Evolutionary conservation across 2,113 vertebrate genomes (phyloP).

Genomic region (Pimephales promelas): DNA sequence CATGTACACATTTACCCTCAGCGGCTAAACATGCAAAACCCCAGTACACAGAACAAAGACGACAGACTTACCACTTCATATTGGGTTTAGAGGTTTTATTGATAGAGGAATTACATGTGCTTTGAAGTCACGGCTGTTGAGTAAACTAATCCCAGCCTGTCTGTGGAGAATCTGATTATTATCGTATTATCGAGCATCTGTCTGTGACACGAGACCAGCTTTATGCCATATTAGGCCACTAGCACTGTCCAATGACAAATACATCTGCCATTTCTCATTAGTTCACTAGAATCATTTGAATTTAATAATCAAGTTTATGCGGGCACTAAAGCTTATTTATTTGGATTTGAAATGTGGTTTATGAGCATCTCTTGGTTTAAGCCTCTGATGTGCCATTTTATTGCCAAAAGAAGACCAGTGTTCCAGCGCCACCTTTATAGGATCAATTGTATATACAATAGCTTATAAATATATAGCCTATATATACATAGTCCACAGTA

Average conservation of each 20-base stretch:
- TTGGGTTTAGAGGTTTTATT: slow-evolving; percentile 45
- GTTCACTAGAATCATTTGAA: slow-evolving; percentile 31
- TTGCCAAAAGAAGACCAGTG: not conserved
- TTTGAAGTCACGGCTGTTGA: slow-evolving; percentile 43
- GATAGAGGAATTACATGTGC: slow-evolving; percentile 38
- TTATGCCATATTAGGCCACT: slow-evolving; percentile 17
- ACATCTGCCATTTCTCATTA: slow-evolving; percentile 29
- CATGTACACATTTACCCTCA: not conserved
- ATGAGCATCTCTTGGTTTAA: not conserved
- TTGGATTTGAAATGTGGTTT: not conserved
- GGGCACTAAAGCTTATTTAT: not conserved
- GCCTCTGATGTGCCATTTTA: not conserved
- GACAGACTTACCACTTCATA: slow-evolving; percentile 13
- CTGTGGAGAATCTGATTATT: slow-evolving; percentile 55
- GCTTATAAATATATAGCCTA: too few species aligned
- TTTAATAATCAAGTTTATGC: slow-evolving; percentile 29
- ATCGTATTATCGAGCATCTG: slow-evolving; percentile 5
- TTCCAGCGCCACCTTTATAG: not conserved
- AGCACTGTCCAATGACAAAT: slow-evolving; percentile 1
- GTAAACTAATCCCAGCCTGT: slow-evolving; percentile 50
- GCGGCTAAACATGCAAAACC: not conserved
- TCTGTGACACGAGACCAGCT: slow-evolving; percentile 25
- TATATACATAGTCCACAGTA: too few species aligned
- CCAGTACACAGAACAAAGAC: slow-evolving; percentile 26
- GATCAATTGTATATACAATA: too few species aligned